A percentile compares a stretch with the other conserved stretches of the same genome.
phyloP scores from a whole-genome alignment of 2,113 vertebrate genomes.

The Coryphaenoides rupestris region DNA sequence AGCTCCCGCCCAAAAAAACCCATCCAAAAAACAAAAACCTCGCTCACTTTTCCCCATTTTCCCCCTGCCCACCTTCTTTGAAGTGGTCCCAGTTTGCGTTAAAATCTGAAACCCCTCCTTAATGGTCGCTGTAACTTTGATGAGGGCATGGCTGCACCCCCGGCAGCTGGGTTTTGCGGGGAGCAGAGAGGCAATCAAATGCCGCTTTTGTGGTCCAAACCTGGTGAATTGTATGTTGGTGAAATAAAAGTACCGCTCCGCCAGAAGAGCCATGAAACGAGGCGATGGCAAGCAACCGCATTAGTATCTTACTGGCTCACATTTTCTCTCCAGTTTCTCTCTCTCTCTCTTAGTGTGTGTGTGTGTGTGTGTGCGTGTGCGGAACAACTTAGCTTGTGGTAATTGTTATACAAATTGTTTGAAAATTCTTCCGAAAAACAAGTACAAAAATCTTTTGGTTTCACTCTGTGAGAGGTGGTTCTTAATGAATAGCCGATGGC shows the following conservation, averaged over 20 bases:
- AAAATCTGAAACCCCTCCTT: neutral
- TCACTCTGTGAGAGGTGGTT: neutral
- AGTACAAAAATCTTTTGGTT: neutral
- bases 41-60: no score
- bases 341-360: neutral
- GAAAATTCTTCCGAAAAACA: neutral
- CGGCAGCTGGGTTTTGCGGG: no score
- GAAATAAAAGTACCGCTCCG: neutral
- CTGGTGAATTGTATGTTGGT: neutral
- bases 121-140: neutral
- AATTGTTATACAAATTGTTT: neutral
- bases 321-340: neutral
- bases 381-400: neutral
- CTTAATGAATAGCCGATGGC: slow-evolving; percentile 8
- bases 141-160: neutral
- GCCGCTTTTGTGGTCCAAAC: neutral
- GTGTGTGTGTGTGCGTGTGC: neutral
- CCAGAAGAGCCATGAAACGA: neutral
- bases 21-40: no score
- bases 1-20: neutral
- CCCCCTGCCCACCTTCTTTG: neutral
- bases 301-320: neutral
- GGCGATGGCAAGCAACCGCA: neutral
- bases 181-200: neutral
- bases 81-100: slow-evolving; percentile 12